Percentiles rank a stretch among this genome's conserved stretches.
Conservation (phyloP, 2,797 vertebrate genomes). For the Gadopsis bispinosus region DNA sequence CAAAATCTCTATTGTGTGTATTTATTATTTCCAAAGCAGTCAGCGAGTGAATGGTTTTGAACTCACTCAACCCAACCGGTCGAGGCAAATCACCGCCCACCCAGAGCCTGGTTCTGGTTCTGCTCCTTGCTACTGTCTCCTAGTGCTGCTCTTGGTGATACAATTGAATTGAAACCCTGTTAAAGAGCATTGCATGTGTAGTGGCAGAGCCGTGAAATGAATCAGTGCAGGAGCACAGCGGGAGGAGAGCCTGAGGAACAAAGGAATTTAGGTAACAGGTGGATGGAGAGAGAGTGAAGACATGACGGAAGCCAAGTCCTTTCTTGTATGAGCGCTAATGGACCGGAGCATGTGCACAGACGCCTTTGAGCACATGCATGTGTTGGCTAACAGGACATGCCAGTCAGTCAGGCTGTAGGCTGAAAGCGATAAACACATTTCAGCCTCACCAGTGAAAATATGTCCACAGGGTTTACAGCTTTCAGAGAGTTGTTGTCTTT, state of each 20-base stretch:
- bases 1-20: neutral
- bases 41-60: neutral
- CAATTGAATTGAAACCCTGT: neutral
- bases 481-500: neutral
- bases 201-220: neutral
- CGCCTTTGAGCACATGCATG: neutral
- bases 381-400: neutral
- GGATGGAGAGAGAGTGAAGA: conserved; percentile 20
- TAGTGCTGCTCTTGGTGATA: too few species aligned
- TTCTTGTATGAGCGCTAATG: neutral
- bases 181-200: neutral
- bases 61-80: too few species aligned
- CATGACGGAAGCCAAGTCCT: neutral
- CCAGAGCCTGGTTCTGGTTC: too few species aligned
- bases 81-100: too few species aligned
- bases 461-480: neutral
- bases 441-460: neutral
- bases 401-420: neutral
- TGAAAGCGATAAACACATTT: neutral
- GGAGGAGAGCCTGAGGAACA: conserved; percentile 14
- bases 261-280: conserved; percentile 29
- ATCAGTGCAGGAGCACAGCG: neutral
- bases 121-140: too few species aligned
- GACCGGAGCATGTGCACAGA: neutral
- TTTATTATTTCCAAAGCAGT: neutral